Evolutionary conservation across 2,888 invertebrate species (phyloP).

Genomic region (Brachycybe producta): DNA sequence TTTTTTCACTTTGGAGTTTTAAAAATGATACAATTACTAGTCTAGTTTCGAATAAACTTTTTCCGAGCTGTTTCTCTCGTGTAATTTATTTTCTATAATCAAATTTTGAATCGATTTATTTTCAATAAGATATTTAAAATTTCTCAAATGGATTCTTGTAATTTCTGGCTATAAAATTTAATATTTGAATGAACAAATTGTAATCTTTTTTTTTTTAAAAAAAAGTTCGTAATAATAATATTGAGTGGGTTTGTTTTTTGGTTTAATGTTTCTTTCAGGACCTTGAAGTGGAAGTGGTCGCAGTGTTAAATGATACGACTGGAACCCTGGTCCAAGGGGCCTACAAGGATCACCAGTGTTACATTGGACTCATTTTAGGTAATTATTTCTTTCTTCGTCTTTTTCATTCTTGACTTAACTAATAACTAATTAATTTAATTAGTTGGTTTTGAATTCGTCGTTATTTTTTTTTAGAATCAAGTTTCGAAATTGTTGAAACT

Average conservation of each 20-base stretch:
- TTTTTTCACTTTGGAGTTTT: too few relatives aligned
- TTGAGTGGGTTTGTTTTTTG: not conserved
- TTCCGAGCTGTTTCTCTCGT: too few relatives aligned
- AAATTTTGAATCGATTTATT: too few relatives aligned
- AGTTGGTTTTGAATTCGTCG: not conserved
- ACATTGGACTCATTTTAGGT: constrained; percentile 56
- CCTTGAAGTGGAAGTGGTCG: constrained; percentile 50
- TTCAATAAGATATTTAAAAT: too few relatives aligned
- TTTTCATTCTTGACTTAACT: not conserved
- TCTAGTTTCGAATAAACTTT: too few relatives aligned
- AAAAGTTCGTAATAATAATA: constrained; percentile 7
- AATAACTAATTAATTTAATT: constrained; percentile 10
- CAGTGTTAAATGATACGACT: constrained; percentile 65
- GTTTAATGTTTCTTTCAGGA: constrained; percentile 27
- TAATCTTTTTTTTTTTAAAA: constrained; percentile 10
- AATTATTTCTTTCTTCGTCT: constrained; percentile 4
- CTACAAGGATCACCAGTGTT: constrained; percentile 46
- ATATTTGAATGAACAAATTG: too few relatives aligned
- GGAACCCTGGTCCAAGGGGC: constrained; percentile 53
- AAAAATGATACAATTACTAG: too few relatives aligned
- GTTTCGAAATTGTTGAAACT: too few relatives aligned
- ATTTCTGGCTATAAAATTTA: too few relatives aligned
- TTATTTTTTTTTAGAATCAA: not conserved
- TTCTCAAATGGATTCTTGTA: too few relatives aligned
- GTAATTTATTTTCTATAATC: too few relatives aligned